Base-by-base conservation (phyloP, 2,797 vertebrate species). In the Uromys caudimaculatus region DNA sequence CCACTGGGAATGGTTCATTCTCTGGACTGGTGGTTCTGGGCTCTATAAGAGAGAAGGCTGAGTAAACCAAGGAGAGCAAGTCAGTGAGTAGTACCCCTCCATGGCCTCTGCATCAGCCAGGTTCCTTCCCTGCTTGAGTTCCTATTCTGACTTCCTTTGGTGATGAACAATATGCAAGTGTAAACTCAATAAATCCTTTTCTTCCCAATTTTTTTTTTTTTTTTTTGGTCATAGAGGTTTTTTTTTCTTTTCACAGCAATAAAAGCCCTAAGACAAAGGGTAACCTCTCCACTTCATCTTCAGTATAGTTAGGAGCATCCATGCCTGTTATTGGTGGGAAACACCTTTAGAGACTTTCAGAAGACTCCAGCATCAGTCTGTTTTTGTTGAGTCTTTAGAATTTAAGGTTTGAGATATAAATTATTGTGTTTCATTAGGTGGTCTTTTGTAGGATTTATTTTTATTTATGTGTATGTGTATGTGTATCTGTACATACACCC, bases 281-380 rank as follows among this genome's bases (percentile, higher is more conserved):
- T 1, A 35, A 14, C 0, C 0, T 29, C 24, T 23, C 2, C 4
- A 44, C 1, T 23, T 2, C 4, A 44, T 1, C 29, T 41, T 4
- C 2, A 7, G 12, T 21, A 1, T 35, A 71, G 17, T 7, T 71
- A 17, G 35, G 52, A 6, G 3, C 78, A 41, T 82, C 7, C 56
- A 50, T 10, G 1, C 0, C 11, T 1, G 35, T 17, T 76, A n/a
- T 9, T 29, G 23, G 10, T 1, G 8, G 21, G 54, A 35, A 19
- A 35, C 23, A 29, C 35, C 17, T 2, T 17, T 23, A 79, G 13
- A 64, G 85, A 10, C 13, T 35, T 58, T 41, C 56, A 56, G 16
- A 35, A 3, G 41, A 38, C 5, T 4, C 76, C 35, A 4, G 62
- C 52, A 84, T 41, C 50, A 12, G 44, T 58, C 41, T 56, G 24